Evolutionary conservation across 2,888 invertebrate species (phyloP), one percentile per base, ranked within the genome.

Genomic region (Automeris io): DNA sequence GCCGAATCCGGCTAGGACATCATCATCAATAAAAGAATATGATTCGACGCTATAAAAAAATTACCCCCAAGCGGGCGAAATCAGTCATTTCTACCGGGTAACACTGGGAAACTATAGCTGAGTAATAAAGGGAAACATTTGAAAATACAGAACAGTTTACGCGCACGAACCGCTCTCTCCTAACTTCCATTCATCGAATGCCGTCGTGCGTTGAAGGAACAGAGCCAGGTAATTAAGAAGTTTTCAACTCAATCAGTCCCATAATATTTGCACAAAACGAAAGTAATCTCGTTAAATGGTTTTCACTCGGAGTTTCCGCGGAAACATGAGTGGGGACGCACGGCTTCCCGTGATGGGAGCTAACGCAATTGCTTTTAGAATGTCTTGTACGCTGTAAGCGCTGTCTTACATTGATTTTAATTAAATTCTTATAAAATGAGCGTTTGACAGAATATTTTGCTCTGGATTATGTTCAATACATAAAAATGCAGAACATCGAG

Each of bases 201-300:
- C 18, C 12, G 18, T 18, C 34, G 22, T 34, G 22, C 23, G 34
- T 21, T 21, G 29, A 21, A 31, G 26, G 26, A 29, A 31, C 34
- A 19, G 19, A 36, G 40, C 41, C 34, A 39, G 43, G 61, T 61
- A 67, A 65, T 68, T 69, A 56, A 57, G 57, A 68, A 79, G 67
- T 77, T 78, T 58, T 57, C 61, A 71, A 75, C 74, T 74, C 68
- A 70, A 78, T 75, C 69, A 67, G 57, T 51, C 60, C 60, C 64
- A 61, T 69, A 62, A 71, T 70, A 71, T 75, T 70, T 64, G 66
- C 57, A 67, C 67, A 66, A 71, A 76, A 70, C 56, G 61, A 65
- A 68, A 72, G 66, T 72, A 69, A 71, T 67, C 70, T 60, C 52
- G 60, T 63, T 70, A 67, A 70, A 69, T 57, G 62, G 57, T 68